phyloP scores from a whole-genome alignment of 2,888 invertebrate species.

The Mesochorus sp. region DNA sequence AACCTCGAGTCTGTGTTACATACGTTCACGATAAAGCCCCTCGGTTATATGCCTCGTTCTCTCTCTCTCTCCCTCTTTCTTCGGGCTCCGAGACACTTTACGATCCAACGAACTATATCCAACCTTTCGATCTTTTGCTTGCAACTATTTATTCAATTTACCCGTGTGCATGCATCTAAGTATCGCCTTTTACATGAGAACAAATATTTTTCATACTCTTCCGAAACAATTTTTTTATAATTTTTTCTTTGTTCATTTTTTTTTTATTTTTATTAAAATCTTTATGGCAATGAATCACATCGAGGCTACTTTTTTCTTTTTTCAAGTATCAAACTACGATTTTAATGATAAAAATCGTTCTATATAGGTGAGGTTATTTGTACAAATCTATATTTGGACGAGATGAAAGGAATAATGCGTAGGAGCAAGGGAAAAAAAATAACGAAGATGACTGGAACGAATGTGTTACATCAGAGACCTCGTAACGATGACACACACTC shows the following conservation, averaged over 20 bases:
- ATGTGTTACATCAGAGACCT: conserved; percentile 67
- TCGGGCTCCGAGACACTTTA: conserved; percentile 39
- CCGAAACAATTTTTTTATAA: no score
- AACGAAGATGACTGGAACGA: conserved; percentile 48
- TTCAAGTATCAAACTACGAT: no score
- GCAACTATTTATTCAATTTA: conserved; percentile 42
- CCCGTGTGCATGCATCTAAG: no score
- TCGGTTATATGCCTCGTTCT: background rate
- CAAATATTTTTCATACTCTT: no score
- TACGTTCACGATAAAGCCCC: conserved; percentile 25
- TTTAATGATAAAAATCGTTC: no score
- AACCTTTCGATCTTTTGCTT: conserved; percentile 38
- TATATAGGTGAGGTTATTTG: background rate
- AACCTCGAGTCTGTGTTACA: conserved; percentile 45
- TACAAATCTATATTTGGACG: background rate
- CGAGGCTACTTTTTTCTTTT: no score
- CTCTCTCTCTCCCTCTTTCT: background rate
- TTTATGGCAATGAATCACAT: no score
- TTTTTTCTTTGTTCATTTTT: no score
- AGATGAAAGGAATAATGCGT: conserved; percentile 8
- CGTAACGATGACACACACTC: conserved; percentile 70
- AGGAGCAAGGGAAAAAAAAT: conserved; percentile 25
- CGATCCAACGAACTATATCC: conserved; percentile 39
- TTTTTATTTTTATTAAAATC: no score
- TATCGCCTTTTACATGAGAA: no score